A percentile compares a stretch with the other conserved stretches of the same genome.
phyloP scores from a whole-genome alignment of 2,797 vertebrate genomes.

The Cynodonichthys magdalenae region DNA sequence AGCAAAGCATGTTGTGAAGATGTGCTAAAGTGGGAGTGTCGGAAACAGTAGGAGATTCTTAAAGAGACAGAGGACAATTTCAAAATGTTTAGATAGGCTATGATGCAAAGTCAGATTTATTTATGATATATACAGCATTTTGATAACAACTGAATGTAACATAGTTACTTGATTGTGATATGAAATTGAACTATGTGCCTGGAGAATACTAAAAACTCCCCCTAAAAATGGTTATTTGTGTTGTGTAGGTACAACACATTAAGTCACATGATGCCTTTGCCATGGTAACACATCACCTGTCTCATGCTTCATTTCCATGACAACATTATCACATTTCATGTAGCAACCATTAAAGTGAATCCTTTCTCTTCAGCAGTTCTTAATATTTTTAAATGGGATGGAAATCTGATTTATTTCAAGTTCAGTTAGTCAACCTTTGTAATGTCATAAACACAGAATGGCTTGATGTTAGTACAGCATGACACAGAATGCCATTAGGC shows the following conservation, averaged over 20 bases:
- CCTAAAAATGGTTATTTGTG: no score
- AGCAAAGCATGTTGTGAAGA: no score
- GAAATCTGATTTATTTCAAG: constrained; percentile 1
- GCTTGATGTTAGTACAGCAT: constrained; percentile 1
- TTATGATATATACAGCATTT: no score
- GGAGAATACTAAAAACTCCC: no score
- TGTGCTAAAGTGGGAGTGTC: no score
- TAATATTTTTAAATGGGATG: background rate
- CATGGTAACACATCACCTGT: background rate
- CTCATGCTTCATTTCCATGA: constrained; percentile 4
- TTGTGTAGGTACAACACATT: background rate
- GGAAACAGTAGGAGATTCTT: no score
- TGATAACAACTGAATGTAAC: no score
- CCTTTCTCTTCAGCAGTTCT: background rate
- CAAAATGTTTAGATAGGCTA: no score
- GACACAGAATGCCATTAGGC: constrained; percentile 15
- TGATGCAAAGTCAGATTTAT: no score
- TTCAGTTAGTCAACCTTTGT: background rate
- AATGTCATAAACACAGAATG: constrained; percentile 1
- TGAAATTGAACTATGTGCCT: no score
- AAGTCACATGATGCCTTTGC: background rate
- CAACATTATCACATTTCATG: constrained; percentile 6
- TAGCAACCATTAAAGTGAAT: constrained; percentile 3
- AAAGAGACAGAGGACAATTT: no score
- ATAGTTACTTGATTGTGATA: no score